These are phyloP conservation scores for Pyrgilauda ruficollis DNA, from an alignment of 2,113 vertebrate species.

Conservation along the genomic window DNA sequence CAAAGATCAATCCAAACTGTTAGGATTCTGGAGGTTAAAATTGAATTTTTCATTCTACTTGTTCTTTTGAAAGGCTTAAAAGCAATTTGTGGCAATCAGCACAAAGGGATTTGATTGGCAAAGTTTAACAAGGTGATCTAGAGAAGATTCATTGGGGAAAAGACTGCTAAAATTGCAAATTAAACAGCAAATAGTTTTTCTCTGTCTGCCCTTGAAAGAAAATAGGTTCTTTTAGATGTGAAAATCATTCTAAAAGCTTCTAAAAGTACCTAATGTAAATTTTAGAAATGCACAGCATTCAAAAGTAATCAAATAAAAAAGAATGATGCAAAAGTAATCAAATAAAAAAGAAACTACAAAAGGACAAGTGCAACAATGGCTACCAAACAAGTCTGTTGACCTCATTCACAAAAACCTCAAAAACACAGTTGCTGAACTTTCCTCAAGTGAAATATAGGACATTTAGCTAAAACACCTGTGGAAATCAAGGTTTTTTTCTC, in stretches of 20 bases:
- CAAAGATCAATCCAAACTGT: slow-evolving; percentile 7
- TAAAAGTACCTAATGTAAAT: neutral
- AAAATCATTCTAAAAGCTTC: neutral
- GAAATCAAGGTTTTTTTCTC: neutral
- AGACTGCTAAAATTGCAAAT: neutral
- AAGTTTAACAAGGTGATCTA: neutral
- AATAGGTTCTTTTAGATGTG: neutral
- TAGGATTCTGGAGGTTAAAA: neutral
- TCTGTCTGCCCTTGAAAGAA: neutral
- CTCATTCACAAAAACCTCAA: neutral
- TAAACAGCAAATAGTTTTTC: neutral
- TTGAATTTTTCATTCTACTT: slow-evolving; percentile 8
- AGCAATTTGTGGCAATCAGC: slow-evolving; percentile 18
- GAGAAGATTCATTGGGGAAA: neutral
- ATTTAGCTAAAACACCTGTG: neutral
- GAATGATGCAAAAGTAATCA: neutral
- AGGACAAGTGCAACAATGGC: neutral
- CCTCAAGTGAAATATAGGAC: neutral
- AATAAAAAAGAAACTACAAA: neutral
- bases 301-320: neutral
- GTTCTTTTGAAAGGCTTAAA: slow-evolving; percentile 2
- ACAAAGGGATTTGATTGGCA: neutral
- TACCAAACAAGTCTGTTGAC: neutral
- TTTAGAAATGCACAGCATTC: neutral
- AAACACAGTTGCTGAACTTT: neutral